Evolutionary conservation across 1,140 invertebrate genomes (phyloP).

Genomic region (Hylaeus volcanicus): DNA sequence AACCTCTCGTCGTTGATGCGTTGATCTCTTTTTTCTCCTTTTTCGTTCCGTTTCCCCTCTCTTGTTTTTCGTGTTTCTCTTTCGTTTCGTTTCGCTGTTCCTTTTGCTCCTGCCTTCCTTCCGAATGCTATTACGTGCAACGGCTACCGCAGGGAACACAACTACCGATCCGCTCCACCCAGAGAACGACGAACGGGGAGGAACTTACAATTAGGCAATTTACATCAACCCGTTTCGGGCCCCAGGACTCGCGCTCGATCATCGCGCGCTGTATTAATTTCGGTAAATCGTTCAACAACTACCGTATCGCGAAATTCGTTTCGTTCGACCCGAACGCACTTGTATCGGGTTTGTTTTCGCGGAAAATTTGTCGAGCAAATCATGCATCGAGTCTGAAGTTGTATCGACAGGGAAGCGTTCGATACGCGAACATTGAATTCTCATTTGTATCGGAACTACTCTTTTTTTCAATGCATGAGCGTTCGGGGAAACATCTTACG

Average conservation of each 20-base stretch:
- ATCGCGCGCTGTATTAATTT: slow-evolving; percentile 18
- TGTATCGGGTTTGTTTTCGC: not conserved
- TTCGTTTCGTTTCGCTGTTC: slow-evolving; percentile 27
- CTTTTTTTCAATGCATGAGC: too few relatives aligned
- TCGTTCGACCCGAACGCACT: not conserved
- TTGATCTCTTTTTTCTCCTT: slow-evolving; percentile 25
- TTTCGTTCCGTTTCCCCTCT: slow-evolving; percentile 22
- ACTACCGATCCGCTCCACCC: slow-evolving; percentile 60
- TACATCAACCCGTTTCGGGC: slow-evolving; percentile 51
- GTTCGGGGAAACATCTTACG: not conserved
- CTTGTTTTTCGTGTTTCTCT: slow-evolving; percentile 5
- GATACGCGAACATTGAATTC: not conserved
- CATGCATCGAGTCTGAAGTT: not conserved
- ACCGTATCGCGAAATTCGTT: slow-evolving; percentile 1
- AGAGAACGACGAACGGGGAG: slow-evolving; percentile 51
- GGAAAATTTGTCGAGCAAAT: not conserved
- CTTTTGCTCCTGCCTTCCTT: slow-evolving; percentile 52
- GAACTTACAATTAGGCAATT: slow-evolving; percentile 67
- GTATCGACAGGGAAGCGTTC: not conserved
- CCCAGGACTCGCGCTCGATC: not conserved
- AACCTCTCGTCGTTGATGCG: slow-evolving; percentile 53
- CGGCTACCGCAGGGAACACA: slow-evolving; percentile 73
- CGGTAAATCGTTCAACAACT: not conserved
- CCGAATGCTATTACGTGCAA: slow-evolving; percentile 71
- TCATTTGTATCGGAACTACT: not conserved